Evolutionary conservation across 2,113 vertebrate species (phyloP).

Genomic region (Prinia subflava): DNA sequence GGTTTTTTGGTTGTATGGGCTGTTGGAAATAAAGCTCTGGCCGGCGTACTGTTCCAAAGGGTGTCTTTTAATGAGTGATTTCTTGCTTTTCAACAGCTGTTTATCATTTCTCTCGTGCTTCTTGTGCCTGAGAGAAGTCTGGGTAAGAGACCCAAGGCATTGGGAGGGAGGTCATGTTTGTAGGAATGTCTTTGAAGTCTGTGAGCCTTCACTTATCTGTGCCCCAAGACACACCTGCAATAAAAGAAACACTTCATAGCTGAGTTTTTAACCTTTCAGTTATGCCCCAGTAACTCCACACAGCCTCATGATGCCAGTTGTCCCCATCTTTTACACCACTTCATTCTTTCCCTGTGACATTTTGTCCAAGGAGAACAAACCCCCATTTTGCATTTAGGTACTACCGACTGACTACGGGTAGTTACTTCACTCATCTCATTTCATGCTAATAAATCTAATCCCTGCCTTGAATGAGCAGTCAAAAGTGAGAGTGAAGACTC

Average conservation of each 20-base stretch:
- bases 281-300: neutral
- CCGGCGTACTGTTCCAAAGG: neutral
- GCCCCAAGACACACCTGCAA: neutral
- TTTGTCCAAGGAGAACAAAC: neutral
- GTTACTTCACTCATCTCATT: neutral
- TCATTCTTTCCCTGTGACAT: neutral
- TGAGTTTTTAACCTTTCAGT: neutral
- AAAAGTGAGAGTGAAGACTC: neutral
- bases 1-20: slow-evolving; percentile 29
- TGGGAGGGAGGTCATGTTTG: neutral
- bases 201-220: neutral
- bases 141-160: neutral
- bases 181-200: neutral
- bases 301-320: neutral
- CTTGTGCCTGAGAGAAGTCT: neutral
- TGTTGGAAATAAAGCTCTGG: slow-evolving; percentile 55
- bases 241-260: neutral
- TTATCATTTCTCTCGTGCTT: neutral
- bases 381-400: neutral
- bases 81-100: neutral
- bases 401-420: neutral
- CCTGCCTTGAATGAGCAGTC: neutral
- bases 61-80: neutral
- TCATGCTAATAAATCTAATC: neutral
- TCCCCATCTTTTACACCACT: neutral